Evolutionary conservation across 1,140 invertebrate species (phyloP).

Genomic region (silkworm (Bombyx mori)): DNA sequence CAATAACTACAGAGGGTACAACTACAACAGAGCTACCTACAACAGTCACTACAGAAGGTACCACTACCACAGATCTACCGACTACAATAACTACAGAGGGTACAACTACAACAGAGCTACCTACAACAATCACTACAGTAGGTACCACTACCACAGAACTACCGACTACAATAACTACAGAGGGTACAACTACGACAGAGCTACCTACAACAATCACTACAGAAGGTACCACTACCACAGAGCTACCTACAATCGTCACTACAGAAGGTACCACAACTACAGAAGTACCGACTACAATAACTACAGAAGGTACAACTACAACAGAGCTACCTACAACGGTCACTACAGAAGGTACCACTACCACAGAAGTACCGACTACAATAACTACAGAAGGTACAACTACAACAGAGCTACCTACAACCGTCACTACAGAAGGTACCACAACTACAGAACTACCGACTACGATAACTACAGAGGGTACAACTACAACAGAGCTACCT

Average conservation of each 20-base stretch:
- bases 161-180: no score
- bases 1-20: slow-evolving; percentile 6
- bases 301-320: background rate
- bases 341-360: background rate
- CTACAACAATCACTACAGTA: background rate
- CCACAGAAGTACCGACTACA: background rate
- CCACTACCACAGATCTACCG: no score
- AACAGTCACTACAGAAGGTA: slow-evolving; percentile 1
- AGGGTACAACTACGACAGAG: no score
- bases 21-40: slow-evolving; percentile 5
- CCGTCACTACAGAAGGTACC: background rate
- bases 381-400: background rate
- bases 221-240: background rate
- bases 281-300: background rate
- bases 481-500: background rate
- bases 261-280: background rate
- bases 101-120: slow-evolving; percentile 5
- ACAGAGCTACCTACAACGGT: background rate
- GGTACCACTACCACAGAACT: no score
- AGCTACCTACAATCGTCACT: background rate
- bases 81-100: background rate
- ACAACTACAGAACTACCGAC: background rate
- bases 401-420: background rate
- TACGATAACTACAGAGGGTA: background rate
- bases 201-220: background rate